Evolutionary conservation across 2,888 invertebrate species (phyloP), one percentile per base, ranked within the genome.

Genomic region (Trachelus iudaicus): DNA sequence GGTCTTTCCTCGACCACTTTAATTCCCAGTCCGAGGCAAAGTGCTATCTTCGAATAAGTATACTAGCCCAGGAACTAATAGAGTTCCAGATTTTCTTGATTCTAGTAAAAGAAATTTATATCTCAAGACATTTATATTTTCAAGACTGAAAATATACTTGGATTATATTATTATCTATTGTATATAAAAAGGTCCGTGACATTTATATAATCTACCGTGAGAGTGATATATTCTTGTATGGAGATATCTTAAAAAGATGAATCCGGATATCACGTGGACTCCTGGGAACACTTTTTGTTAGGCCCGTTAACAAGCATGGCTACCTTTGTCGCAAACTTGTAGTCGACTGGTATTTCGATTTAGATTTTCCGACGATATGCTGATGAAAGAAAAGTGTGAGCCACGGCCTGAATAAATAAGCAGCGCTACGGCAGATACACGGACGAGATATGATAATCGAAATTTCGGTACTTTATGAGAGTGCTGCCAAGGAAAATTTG

Each of bases 361-460:
- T 56, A 56, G 56, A 56, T 56, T 56, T 56, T 56, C 56, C 56
- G 23, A 23, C 23, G 56, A 56, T 56, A 56, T 56, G 56, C 56
- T 56, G 56, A 56, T 56, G 56, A 56, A 56, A 56, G 56, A 56
- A 56, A 56, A 56, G 23, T 56, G 56, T 56, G 56, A 56, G 56
- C 56, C 56, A 56, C 23, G 56, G 56, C 23, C 56, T 56, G 56
- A 56, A 56, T 56, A 56, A 56, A 56, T 56, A 56, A 56, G 23
- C 56, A 56, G 56, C 9, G 11, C 35, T 12, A 78, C 78, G 79
- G 79, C 79, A 81, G 83, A 83, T 83, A 77, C 83, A 82, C 83
- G 84, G 79, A 74, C 75, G 69, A 84, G 82, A 83, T 83, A 83
- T 82, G 81, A 84, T 82, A 81, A 83, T 84, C 83, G 81, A 83